Evolutionary conservation across 2,888 invertebrate genomes (phyloP), one percentile per base, ranked within the genome.

Genomic region (Dryadula phaetusa): DNA sequence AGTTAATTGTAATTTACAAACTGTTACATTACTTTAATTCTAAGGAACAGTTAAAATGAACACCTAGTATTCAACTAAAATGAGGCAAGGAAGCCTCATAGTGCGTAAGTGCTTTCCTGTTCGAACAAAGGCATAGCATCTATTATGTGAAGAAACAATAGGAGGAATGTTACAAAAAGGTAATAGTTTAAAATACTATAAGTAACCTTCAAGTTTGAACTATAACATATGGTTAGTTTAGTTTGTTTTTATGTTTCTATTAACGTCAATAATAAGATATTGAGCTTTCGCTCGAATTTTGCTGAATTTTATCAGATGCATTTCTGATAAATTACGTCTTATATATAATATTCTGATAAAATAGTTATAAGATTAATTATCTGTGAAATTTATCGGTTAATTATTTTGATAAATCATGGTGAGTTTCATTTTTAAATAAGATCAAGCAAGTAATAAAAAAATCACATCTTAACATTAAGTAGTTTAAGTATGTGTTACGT

Each of bases 31-130:
- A 53, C n/a, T 32, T 32, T 12, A 10, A 4, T 53, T 53, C 5
- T 54, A 4, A 2, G 14, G 1, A 37, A 54, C 16, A 61, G 60
- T 69, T 25, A 62, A 68, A 65, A 61, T 65, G 40, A 49, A 60
- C 49, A 37, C 75, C 74, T 79, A 82, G 79, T 83, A 81, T 85
- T 88, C 78, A 83, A 84, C 85, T 82, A 85, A 86, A 87, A 86
- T 79, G 83, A 82, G 80, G 79, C 76, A 76, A 79, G 79, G 79
- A 74, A 80, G 78, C 81, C 77, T 75, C 77, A 70, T 71, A 72
- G 79, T 77, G 75, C 70, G 78, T 66, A 75, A 78, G 12, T 37
- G 12, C 12, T 37, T 12, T 10, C 37, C 12, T 66, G 61, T 53
- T 67, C 16, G 34, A 64, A 65, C 70, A 66, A 66, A 62, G 62